phyloP scores from a whole-genome alignment of 2,797 vertebrate genomes.

The Parauchenoglanis punctatus region DNA sequence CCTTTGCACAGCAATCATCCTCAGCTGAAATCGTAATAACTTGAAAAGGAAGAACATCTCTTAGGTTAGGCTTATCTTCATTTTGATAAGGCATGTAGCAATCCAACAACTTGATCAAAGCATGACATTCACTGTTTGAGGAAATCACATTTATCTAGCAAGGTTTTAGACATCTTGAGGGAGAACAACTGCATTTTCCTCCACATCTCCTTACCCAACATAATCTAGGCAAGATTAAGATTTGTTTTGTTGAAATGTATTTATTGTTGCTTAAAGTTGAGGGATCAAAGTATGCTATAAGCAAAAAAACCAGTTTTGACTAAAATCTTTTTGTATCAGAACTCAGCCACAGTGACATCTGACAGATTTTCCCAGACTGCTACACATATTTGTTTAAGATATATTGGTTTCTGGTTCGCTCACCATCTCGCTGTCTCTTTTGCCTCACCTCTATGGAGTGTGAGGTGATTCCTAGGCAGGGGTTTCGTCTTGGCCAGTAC shows the following conservation, averaged over 20 bases:
- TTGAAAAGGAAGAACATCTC: neutral
- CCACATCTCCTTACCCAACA: neutral
- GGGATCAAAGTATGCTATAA: neutral
- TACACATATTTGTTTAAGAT: neutral
- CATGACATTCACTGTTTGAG: neutral
- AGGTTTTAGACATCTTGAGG: neutral
- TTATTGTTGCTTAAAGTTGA: neutral
- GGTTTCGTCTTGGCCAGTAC: constrained; percentile 88
- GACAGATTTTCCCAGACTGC: neutral
- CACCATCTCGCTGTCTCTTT: constrained; percentile 10
- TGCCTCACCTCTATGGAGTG: constrained; percentile 75
- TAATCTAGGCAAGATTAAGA: neutral
- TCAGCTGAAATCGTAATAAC: neutral
- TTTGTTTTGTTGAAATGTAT: neutral
- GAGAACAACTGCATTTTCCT: neutral
- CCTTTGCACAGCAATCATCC: neutral
- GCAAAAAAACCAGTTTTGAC: neutral
- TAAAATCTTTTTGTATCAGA: neutral
- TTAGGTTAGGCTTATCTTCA: neutral
- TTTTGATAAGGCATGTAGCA: neutral
- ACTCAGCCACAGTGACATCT: neutral
- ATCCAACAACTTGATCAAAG: neutral
- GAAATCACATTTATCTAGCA: neutral
- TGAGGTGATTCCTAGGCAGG: constrained; percentile 75
- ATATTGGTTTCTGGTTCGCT: neutral